phyloP scores from a whole-genome alignment of 2,797 vertebrate genomes.

The Propithecus deckenii region DNA sequence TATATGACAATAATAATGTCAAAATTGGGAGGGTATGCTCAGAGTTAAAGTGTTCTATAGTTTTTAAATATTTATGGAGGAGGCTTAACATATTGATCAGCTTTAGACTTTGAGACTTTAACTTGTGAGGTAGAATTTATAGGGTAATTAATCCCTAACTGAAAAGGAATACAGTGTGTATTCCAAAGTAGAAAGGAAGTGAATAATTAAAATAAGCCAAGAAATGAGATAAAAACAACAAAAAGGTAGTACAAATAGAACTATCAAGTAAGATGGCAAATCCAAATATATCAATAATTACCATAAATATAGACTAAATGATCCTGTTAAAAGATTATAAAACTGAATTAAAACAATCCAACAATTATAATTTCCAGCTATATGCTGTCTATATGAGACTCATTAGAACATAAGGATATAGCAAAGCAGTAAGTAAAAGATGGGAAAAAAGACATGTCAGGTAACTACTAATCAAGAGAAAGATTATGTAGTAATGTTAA shows the following conservation, averaged over 20 bases:
- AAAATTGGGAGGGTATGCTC: neutral
- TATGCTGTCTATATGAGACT: neutral
- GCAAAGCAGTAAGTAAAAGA: neutral
- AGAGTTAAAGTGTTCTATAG: constrained; percentile 18
- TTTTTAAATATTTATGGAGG: neutral
- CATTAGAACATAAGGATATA: neutral
- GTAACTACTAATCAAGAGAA: neutral
- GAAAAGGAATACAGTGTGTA: neutral
- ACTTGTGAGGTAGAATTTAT: neutral
- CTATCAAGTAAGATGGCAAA: neutral
- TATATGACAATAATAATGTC: neutral
- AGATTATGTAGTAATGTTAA: neutral
- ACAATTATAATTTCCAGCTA: neutral
- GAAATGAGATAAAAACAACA: neutral
- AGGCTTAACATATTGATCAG: constrained; percentile 14
- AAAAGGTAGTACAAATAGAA: neutral
- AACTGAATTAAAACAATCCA: neutral
- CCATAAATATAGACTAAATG: neutral
- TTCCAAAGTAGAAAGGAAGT: neutral
- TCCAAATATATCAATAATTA: neutral
- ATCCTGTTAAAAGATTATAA: neutral
- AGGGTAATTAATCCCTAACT: neutral
- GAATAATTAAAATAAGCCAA: neutral
- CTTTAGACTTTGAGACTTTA: constrained; percentile 38
- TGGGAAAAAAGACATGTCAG: neutral